phyloP scores from a whole-genome alignment of 2,797 vertebrate species.

The Margarornis squamiger region DNA sequence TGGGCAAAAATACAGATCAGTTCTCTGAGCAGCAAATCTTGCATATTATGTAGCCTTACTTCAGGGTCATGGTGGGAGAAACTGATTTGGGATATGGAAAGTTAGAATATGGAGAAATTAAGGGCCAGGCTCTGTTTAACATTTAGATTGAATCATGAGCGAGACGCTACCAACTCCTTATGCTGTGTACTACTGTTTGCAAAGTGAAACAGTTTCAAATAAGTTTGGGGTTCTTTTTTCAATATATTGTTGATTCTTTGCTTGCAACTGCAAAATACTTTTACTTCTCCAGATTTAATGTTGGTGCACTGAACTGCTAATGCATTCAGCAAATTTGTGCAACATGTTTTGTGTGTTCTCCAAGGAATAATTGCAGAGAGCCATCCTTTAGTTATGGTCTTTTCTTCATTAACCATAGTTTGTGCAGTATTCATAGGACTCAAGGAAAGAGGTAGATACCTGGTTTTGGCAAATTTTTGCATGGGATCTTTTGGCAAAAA shows the following conservation, averaged over 20 bases:
- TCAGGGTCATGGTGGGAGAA: neutral
- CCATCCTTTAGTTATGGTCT: neutral
- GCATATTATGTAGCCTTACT: neutral
- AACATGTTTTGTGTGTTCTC: neutral
- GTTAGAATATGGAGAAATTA: neutral
- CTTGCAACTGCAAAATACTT: neutral
- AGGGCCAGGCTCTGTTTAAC: constrained; percentile 12
- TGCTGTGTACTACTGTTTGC: neutral
- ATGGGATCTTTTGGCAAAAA: neutral
- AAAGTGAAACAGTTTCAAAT: neutral
- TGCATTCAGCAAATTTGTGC: neutral
- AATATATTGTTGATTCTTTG: neutral
- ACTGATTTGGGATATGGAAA: neutral
- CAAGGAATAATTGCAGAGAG: neutral
- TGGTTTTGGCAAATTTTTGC: neutral
- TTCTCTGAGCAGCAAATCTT: neutral
- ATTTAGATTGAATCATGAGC: constrained; percentile 22
- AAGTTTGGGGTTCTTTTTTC: neutral
- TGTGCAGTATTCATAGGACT: neutral
- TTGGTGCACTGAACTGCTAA: neutral
- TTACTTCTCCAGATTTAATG: neutral
- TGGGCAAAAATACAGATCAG: neutral
- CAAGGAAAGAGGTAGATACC: neutral
- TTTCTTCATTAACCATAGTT: neutral
- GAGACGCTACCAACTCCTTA: neutral